A percentile compares a stretch with the other conserved stretches of the same genome.
These are phyloP conservation scores for Monochamus alternatus DNA, from an alignment of 2,888 invertebrate genomes.

Conservation along the genomic window DNA sequence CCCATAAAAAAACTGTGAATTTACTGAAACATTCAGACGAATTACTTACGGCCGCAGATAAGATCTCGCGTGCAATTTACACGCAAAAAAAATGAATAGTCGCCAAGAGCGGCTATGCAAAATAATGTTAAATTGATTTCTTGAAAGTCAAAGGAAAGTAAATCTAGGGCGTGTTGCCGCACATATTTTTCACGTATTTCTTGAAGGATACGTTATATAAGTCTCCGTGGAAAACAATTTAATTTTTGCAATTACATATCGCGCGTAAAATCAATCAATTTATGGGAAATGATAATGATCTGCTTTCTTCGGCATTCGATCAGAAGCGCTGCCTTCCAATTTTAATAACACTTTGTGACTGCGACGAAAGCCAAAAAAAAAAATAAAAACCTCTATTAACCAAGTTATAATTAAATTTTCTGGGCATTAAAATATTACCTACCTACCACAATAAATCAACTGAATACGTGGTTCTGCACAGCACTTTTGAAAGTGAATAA, in stretches of 20 bases:
- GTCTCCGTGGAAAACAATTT: constrained; percentile 40
- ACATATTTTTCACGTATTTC: constrained; percentile 10
- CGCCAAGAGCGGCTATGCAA: constrained; percentile 27
- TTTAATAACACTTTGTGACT: constrained; percentile 1
- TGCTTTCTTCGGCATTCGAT: constrained; percentile 51
- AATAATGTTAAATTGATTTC: constrained; percentile 40
- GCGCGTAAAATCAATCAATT: constrained; percentile 41
- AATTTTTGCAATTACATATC: constrained; percentile 40
- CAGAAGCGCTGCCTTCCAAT: constrained; percentile 31
- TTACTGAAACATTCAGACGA: constrained; percentile 23
- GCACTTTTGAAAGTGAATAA: constrained; percentile 48
- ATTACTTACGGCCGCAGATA: constrained; percentile 26
- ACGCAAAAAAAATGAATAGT: constrained; percentile 12
- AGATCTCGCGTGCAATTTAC: constrained; percentile 6
- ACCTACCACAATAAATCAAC: constrained; percentile 24
- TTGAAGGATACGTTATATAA: constrained; percentile 27
- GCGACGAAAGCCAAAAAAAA: constrained; percentile 13
- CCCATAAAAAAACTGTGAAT: constrained; percentile 13
- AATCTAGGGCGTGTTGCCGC: constrained; percentile 43
- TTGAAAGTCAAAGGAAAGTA: constrained; percentile 48
- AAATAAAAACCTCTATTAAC: neutral
- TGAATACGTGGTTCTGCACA: neutral
- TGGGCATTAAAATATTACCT: constrained; percentile 21
- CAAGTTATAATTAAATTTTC: constrained; percentile 28
- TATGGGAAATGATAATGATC: constrained; percentile 45